A percentile compares a stretch with the other conserved stretches of the same genome.
phyloP scores from a whole-genome alignment of 1,140 invertebrate species.

The Rhyzopertha dominica region DNA sequence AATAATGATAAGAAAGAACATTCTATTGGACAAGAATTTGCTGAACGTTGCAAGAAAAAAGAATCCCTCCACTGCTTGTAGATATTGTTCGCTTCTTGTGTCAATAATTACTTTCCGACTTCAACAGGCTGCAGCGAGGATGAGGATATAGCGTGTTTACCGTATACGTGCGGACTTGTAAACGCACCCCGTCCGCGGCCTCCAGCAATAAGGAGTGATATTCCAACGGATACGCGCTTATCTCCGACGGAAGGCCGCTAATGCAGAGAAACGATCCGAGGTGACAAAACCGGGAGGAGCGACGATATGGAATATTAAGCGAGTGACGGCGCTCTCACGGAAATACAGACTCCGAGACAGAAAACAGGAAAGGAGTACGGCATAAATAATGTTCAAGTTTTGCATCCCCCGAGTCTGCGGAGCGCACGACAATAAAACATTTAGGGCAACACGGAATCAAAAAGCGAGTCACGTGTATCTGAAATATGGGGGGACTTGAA shows the following conservation, averaged over 20 bases:
- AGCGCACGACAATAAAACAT: conserved; percentile 28
- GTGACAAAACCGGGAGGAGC: conserved; percentile 25
- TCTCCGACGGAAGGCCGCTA: conserved; percentile 18
- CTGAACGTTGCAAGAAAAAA: too few species aligned
- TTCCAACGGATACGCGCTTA: conserved; percentile 15
- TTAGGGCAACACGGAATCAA: conserved; percentile 16
- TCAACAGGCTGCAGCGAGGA: too few species aligned
- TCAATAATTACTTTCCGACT: too few species aligned
- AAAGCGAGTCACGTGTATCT: conserved; percentile 14
- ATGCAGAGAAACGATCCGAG: conserved; percentile 23
- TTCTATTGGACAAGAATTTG: too few species aligned
- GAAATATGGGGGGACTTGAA: conserved; percentile 14
- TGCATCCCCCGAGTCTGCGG: conserved; percentile 14
- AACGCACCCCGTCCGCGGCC: too few species aligned
- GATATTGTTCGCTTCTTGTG: too few species aligned
- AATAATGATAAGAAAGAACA: too few species aligned
- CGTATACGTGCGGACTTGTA: too few species aligned
- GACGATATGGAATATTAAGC: conserved; percentile 29
- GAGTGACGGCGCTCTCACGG: conserved; percentile 13
- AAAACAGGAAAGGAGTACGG: conserved; percentile 20
- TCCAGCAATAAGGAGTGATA: too few species aligned
- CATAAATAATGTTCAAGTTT: conserved; percentile 30
- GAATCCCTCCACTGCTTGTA: too few species aligned
- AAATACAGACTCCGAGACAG: conserved; percentile 17
- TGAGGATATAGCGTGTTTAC: too few species aligned